Conservation (phyloP, 2,888 invertebrate genomes). For the Rhyacophila evoluta region DNA sequence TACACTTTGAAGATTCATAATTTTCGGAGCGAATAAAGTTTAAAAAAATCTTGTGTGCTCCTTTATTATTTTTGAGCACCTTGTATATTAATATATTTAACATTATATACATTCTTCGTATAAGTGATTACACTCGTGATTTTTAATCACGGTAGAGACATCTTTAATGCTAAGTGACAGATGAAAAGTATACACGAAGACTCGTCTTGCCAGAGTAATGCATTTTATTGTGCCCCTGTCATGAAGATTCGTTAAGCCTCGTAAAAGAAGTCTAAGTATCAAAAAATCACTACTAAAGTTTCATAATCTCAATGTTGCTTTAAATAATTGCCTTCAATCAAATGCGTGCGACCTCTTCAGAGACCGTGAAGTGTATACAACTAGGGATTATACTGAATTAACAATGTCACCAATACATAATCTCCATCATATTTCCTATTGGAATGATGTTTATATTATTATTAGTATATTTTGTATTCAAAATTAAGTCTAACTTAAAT, state of each 20-base stretch:
- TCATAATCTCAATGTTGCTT: not conserved
- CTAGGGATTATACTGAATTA: not conserved
- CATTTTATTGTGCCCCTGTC: not conserved
- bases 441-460: no score
- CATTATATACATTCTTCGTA: constrained; percentile 19
- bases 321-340: not conserved
- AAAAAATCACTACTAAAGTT: not conserved
- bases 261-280: not conserved
- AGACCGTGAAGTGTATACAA: not conserved
- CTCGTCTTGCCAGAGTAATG: not conserved
- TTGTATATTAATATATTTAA: not conserved
- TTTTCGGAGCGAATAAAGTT: no score
- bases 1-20: no score
- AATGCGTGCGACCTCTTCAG: not conserved
- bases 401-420: not conserved
- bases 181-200: constrained; percentile 26
- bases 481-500: no score
- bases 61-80: no score
- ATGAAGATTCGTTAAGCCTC: not conserved
- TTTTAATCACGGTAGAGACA: constrained; percentile 9
- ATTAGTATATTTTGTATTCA: no score
- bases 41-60: no score
- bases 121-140: constrained; percentile 30
- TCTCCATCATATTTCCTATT: no score
- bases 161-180: constrained; percentile 38